Base-by-base conservation (phyloP, 2,888 invertebrate genomes). In the Agrochola lychnidis region DNA sequence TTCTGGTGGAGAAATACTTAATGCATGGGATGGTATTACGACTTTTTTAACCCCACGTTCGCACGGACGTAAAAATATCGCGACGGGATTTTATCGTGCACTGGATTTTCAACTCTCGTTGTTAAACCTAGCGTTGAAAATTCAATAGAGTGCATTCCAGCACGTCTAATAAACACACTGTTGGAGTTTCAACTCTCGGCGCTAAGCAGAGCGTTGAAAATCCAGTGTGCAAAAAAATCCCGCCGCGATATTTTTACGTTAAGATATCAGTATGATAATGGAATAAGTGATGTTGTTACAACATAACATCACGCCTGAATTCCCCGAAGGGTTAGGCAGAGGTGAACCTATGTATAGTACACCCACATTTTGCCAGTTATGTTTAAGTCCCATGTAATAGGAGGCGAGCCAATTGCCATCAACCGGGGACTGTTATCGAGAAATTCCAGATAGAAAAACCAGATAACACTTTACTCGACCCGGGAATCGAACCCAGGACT, bases 1-100 rank as follows among this genome's bases (percentile, higher is more conserved):
- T 56, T 25, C 69, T 76, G 1, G n/a, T 61, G 19, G n/a, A 4
- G 19, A 57, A 57, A n/a, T n/a, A n/a, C 61, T 68, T 45, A 56
- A 56, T 56, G 56, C 3, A 73, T 45, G n/a, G 9, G 25, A 48
- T 36, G 7, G 9, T 70, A 48, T 5, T 67, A 16, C 0, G 30
- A 7, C 12, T 48, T 45, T 25, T 70, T 42, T 10, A 0, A 30
- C 1, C 30, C 30, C 30, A 30, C 2, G 30, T 30, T 2, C 30
- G 30, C 30, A 30, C 30, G 30, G 30, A 30, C 30, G 2, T 30
- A 30, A 30, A 30, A 30, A 30, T 30, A 30, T 30, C 30, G 30
- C 30, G 30, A 30, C 30, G 30, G 30, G 30, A 30, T 30, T 30
- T 30, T 30, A 30, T 30, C 30, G 30, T 30, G 30, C 30, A 30